A percentile compares a stretch with the other conserved stretches of the same genome.
phyloP scores from a whole-genome alignment of 2,888 invertebrate genomes.

The Pterostichus niger region DNA sequence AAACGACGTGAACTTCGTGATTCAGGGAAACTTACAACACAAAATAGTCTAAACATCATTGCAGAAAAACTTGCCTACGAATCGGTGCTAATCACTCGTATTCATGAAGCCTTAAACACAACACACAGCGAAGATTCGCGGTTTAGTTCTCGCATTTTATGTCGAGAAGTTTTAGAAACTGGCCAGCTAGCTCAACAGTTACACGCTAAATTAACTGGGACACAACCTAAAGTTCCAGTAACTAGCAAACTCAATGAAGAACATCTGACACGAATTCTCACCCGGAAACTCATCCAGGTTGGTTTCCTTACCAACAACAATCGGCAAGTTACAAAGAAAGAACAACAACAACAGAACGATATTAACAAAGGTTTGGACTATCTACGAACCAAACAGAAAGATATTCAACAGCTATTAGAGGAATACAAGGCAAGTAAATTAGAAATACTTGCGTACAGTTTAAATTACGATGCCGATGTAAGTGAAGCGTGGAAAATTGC shows the following conservation, averaged over 20 bases:
- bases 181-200: conserved; percentile 80
- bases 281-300: conserved; percentile 81
- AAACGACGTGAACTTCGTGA: conserved; percentile 84
- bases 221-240: neutral
- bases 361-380: conserved; percentile 76
- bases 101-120: conserved; percentile 83
- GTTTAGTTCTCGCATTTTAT: conserved; percentile 79
- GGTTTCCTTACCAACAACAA: conserved; percentile 75
- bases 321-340: conserved; percentile 72
- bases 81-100: conserved; percentile 84
- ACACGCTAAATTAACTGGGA: neutral
- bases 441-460: conserved; percentile 84
- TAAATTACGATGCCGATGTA: conserved; percentile 80
- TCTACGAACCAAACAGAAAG: conserved; percentile 80
- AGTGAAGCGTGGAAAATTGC: conserved; percentile 88
- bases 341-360: conserved; percentile 74
- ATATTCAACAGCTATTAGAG: conserved; percentile 79
- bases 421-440: conserved; percentile 85
- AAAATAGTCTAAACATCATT: conserved; percentile 84
- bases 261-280: conserved; percentile 87
- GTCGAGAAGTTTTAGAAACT: conserved; percentile 87
- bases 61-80: conserved; percentile 91
- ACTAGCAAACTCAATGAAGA: conserved; percentile 74
- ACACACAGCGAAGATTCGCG: conserved; percentile 78
- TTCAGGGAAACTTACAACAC: conserved; percentile 84